These are phyloP conservation scores for Metacarcinus magister DNA, from an alignment of 2,888 invertebrate species.

Conservation along the genomic window DNA sequence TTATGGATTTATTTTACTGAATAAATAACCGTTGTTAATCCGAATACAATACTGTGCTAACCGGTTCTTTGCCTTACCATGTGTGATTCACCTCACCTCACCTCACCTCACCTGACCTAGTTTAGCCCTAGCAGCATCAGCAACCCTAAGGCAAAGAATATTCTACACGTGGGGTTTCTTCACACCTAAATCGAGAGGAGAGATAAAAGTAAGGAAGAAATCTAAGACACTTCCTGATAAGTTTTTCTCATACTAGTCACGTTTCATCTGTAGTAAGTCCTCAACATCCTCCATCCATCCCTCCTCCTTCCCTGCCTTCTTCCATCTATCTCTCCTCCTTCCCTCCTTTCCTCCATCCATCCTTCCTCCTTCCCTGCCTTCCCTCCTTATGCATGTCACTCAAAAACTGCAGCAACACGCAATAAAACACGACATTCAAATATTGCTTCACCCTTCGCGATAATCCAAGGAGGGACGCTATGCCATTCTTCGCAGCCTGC, in stretches of 20 bases:
- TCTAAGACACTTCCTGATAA: no score
- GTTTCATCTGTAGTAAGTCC: neutral
- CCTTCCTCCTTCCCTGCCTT: neutral
- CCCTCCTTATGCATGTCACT: neutral
- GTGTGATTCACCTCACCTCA: no score
- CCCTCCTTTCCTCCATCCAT: neutral
- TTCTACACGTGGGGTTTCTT: no score
- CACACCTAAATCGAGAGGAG: no score
- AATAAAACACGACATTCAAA: neutral
- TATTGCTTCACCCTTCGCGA: constrained; percentile 3
- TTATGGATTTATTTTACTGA: neutral
- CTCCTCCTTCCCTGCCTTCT: neutral
- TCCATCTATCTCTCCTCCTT: neutral
- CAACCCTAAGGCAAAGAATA: no score
- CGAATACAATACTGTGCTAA: neutral
- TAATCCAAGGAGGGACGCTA: neutral
- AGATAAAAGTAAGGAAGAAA: no score
- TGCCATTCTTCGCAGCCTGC: neutral
- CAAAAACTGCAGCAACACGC: neutral
- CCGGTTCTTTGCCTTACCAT: neutral
- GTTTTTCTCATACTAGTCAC: neutral
- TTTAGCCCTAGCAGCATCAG: no score
- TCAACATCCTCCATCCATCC: neutral
- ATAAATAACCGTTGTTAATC: neutral
- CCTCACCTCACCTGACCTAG: no score